A percentile compares a stretch with the other conserved stretches of the same genome.
These are phyloP conservation scores for Mactra quadrangularis DNA, from an alignment of 1,140 invertebrate genomes.

Conservation along the genomic window DNA sequence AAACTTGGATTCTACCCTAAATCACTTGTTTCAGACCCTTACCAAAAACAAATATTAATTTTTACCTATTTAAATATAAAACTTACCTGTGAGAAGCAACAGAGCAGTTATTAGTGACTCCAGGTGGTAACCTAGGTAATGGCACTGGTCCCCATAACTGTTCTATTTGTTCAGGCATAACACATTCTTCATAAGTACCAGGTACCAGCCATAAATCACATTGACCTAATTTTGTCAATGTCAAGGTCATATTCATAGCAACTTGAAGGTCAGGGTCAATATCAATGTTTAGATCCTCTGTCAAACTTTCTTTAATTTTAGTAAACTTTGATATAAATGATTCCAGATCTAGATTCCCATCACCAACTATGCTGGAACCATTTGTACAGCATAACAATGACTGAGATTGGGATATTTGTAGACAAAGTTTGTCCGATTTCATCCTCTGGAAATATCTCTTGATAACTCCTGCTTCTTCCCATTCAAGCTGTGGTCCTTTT, in stretches of 20 bases:
- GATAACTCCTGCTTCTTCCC: conserved; percentile 13
- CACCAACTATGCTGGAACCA: neutral
- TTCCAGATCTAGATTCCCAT: conserved; percentile 25
- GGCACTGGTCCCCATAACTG: conserved; percentile 81
- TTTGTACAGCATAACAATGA: conserved; percentile 3
- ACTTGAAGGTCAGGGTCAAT: conserved; percentile 18
- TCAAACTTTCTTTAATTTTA: neutral
- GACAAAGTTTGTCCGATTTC: conserved; percentile 28
- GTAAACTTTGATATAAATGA: conserved; percentile 9
- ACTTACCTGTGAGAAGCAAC: conserved; percentile 81
- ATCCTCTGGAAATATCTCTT: conserved; percentile 20
- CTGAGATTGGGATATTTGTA: conserved; percentile 20
- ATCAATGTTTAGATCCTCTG: conserved; percentile 21
- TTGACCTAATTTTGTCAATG: conserved; percentile 50
- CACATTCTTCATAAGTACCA: conserved; percentile 71
- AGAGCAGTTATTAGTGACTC: conserved; percentile 75
- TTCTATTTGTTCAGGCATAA: conserved; percentile 80
- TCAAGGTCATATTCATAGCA: conserved; percentile 20
- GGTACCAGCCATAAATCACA: conserved; percentile 65
- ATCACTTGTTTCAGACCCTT: too few relatives aligned
- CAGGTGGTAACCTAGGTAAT: conserved; percentile 73
- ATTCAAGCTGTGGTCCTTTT: conserved; percentile 12
- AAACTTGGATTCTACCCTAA: too few relatives aligned
- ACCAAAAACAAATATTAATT: too few relatives aligned
- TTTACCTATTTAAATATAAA: too few relatives aligned